A percentile compares a stretch with the other conserved stretches of the same genome.
Evolutionary conservation across 2,113 vertebrate species (phyloP).

Genomic region (Loxodonta africana): DNA sequence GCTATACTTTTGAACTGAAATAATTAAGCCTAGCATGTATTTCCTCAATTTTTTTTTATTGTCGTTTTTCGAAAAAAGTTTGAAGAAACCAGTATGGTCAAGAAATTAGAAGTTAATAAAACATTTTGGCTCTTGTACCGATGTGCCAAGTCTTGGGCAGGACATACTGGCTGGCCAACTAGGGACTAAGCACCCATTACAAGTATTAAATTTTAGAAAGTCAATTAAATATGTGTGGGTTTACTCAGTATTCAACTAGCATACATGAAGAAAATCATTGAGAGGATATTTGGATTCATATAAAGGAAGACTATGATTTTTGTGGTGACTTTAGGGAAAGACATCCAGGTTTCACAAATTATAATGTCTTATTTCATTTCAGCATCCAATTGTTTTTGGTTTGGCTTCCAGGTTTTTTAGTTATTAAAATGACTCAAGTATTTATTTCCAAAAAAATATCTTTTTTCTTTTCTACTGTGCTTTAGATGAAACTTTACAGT

Average conservation of each 20-base stretch:
- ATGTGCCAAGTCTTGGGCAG: not conserved
- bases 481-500: no score
- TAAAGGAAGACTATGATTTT: conserved; percentile 36
- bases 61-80: not conserved
- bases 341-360: not conserved
- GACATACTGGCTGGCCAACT: not conserved
- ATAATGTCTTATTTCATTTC: conserved; percentile 35
- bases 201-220: conserved; percentile 5
- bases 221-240: not conserved
- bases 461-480: no score
- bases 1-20: not conserved
- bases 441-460: conserved; percentile 24
- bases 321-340: not conserved
- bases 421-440: conserved; percentile 49
- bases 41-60: not conserved
- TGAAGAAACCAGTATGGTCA: not conserved
- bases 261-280: not conserved
- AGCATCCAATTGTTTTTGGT: not conserved
- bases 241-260: not conserved
- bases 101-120: conserved; percentile 15
- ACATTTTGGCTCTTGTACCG: not conserved
- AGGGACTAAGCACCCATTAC: not conserved
- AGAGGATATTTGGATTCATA: conserved; percentile 25
- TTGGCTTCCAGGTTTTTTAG: conserved; percentile 9
- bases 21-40: not conserved